Conservation (phyloP, 2,797 vertebrate genomes). For the Enteromius fasciolatus region DNA sequence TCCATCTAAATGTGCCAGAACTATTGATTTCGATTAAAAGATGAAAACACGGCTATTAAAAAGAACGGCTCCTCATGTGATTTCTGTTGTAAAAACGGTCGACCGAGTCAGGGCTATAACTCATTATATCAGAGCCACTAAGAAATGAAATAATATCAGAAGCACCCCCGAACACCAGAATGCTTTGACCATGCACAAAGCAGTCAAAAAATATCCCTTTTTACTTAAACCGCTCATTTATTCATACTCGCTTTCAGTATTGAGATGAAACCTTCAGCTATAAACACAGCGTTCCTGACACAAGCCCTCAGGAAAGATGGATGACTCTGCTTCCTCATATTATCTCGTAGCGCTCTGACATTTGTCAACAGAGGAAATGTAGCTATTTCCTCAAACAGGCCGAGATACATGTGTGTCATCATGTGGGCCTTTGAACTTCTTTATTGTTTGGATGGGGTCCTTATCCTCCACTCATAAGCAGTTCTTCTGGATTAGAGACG, state of each 20-base stretch:
- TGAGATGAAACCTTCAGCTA: neutral
- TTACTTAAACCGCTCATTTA: neutral
- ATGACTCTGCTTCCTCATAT: constrained; percentile 60
- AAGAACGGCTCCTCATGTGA: neutral
- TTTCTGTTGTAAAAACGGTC: constrained; percentile 41
- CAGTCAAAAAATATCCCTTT: neutral
- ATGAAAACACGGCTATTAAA: constrained; percentile 43
- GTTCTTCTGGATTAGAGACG: constrained; percentile 41
- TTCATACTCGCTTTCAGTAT: neutral
- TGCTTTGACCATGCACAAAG: neutral
- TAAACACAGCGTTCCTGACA: constrained; percentile 48
- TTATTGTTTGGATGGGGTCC: constrained; percentile 52
- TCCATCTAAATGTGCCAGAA: constrained; percentile 35
- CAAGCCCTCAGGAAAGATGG: constrained; percentile 58
- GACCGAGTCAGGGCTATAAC: constrained; percentile 1
- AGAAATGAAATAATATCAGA: neutral
- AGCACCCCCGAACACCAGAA: neutral
- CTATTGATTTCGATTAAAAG: constrained; percentile 51
- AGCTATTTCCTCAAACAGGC: constrained; percentile 60
- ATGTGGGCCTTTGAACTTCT: constrained; percentile 54
- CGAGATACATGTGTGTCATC: constrained; percentile 50
- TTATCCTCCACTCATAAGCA: constrained; percentile 49
- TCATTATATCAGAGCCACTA: constrained; percentile 5
- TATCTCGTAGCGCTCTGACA: constrained; percentile 60
- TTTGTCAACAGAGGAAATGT: constrained; percentile 65